Base-by-base conservation (phyloP, 2,113 vertebrate genomes). In the Phylloscopus whistleri region DNA sequence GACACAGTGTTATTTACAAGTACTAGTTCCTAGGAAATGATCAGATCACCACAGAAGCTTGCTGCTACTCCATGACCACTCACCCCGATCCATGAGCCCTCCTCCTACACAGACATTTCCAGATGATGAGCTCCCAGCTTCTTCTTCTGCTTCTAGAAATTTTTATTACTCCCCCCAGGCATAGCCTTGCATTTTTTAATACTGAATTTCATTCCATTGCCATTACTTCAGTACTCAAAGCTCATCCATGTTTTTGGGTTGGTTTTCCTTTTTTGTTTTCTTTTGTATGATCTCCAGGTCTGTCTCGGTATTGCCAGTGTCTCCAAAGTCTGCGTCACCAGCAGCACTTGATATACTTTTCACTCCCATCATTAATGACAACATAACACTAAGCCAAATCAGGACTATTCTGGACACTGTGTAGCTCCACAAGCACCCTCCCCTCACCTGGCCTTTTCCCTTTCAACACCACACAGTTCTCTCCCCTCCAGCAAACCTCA, bases 91-190 rank as follows among this genome's bases (percentile, higher is more conserved):
- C 35, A 37, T 21, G 30, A 92, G 48, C 39, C 80, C 68, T 95
- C 86, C 89, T 93, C 84, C 80, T 77, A 23, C 64, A 31, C 20
- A 44, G 72, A 39, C 1, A 6, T 91, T 89, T 75, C 80, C 31
- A 19, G 39, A 90, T 75, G 55, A 93, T 84, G 48, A 92, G 58
- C 58, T 89, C 76, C 55, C 39, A 92, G 43, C 39, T 85, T 43
- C 80, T 89, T 56, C 59, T 86, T 59, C 67, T 86, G 49, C 62
- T 92, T 74, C 91, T 89, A 93, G 60, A 93, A 90, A 68, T 67
- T 90, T 95, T 96, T 97, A 93, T 96, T 94, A 89, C 60, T 94
- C 91, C 76, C 90, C 69, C 33, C 49, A 91, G 93, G 89, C 91
- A 92, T 14, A 87, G 89, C 15, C 41, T 78, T 92, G 56, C 84